Percentiles rank a stretch among this genome's conserved stretches.
Evolutionary conservation across 1,140 invertebrate genomes (phyloP).

Genomic region (Yoshiicerus persimilis): DNA sequence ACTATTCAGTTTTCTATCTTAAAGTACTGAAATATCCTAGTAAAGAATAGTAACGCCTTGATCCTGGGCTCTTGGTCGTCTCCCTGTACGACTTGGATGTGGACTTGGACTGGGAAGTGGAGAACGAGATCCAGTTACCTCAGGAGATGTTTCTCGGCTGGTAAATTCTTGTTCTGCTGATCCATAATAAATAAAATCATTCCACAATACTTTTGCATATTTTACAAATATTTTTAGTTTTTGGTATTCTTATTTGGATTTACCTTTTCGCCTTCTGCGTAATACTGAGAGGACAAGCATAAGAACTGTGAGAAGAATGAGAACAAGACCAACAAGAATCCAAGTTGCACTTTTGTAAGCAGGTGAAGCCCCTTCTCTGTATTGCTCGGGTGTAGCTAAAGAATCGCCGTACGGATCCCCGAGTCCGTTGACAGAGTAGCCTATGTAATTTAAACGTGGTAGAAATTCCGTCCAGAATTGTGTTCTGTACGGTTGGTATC

Average conservation of each 20-base stretch:
- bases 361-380: constrained; percentile 40
- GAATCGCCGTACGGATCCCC: constrained; percentile 32
- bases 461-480: constrained; percentile 49
- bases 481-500: constrained; percentile 48
- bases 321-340: constrained; percentile 46
- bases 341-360: constrained; percentile 49
- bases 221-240: neutral
- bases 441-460: constrained; percentile 40
- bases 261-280: constrained; percentile 47
- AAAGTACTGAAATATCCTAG: constrained; percentile 10
- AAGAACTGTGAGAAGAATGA: constrained; percentile 44
- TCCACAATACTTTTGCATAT: neutral
- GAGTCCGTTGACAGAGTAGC: constrained; percentile 27
- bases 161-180: constrained; percentile 49
- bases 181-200: neutral
- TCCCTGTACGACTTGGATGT: constrained; percentile 45
- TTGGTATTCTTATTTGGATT: neutral
- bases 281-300: constrained; percentile 44
- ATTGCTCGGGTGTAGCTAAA: constrained; percentile 33
- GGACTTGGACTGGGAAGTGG: constrained; percentile 47
- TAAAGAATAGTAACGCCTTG: constrained; percentile 49
- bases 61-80: constrained; percentile 44
- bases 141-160: constrained; percentile 47
- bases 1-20: neutral
- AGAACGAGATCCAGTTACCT: constrained; percentile 45